Base-by-base conservation (phyloP, 2,113 vertebrate genomes). In the Nothoprocta perdicaria region DNA sequence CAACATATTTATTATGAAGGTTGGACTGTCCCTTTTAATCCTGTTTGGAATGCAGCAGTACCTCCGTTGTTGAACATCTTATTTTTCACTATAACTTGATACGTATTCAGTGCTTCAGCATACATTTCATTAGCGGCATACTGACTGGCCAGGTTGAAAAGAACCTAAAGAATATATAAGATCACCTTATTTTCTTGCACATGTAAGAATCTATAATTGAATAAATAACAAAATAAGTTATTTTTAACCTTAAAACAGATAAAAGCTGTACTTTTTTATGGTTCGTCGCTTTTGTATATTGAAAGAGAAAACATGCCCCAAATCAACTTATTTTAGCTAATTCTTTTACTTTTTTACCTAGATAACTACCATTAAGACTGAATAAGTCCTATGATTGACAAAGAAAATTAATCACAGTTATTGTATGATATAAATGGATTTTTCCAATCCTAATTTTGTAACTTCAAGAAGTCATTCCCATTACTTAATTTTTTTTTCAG, bases 81-180 rank as follows among this genome's bases (percentile, higher is more conserved):
- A 95, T 99, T 99, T 97, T 98, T 99, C 96, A 99, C 98, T 83
- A 99, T 99, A 87, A 99, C 98, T 96, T 99, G 98, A 60, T 99
- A 99, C 18, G 97, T 99, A 96, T 99, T 99, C 89, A 99, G 95
- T 5, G 99, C 99, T 95, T 99, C 99, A 57, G 98, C 97, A 94
- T 98, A 99, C 99, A 99, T 99, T 90, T 99, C 99, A 96, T 99
- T 99, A 93, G 98, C 99, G 60, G 96, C 98, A 83, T 99, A 99
- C 31, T 99, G 99, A 97, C 98, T 98, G 81, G 99, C 99, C 93
- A 99, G 97, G 93, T 99, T 99, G 83, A 99, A 99, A 83, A 99
- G 97, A 93, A 99, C 99, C 99, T 99, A 87, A 7, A 94, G 57
- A 72, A 79, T 93, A 92, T 23, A 48, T 22, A 22, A 46, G 46